A percentile compares a stretch with the other conserved stretches of the same genome.
These are phyloP conservation scores for Orgyia antiqua DNA, from an alignment of 2,888 invertebrate genomes.

Conservation along the genomic window DNA sequence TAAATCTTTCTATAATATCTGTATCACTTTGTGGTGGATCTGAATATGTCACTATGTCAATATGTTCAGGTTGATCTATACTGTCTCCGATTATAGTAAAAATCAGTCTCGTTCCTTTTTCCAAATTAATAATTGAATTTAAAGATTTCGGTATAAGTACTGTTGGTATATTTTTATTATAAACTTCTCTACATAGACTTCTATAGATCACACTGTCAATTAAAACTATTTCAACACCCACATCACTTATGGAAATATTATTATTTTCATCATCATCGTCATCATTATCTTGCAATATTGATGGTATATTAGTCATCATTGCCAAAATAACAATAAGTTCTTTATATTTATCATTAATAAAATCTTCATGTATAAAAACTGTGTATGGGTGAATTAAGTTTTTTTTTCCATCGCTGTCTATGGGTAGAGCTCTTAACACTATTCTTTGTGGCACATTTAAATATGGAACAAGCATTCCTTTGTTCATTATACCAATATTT, in stretches of 20 bases:
- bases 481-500: constrained; percentile 58
- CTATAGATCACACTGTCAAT: constrained; percentile 59
- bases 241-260: constrained; percentile 42
- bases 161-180: constrained; percentile 59
- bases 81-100: constrained; percentile 59
- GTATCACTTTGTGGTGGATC: constrained; percentile 46
- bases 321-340: constrained; percentile 49
- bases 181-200: constrained; percentile 60
- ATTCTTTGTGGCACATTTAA: constrained; percentile 44
- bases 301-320: constrained; percentile 57
- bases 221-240: constrained; percentile 66
- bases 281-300: constrained; percentile 38
- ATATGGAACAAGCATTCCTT: constrained; percentile 51
- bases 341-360: constrained; percentile 48
- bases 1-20: constrained; percentile 65
- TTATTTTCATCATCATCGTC: constrained; percentile 38
- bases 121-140: constrained; percentile 71
- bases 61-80: constrained; percentile 58
- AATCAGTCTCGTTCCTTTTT: constrained; percentile 76
- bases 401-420: constrained; percentile 66
- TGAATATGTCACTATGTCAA: constrained; percentile 71
- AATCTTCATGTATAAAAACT: constrained; percentile 65
- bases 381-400: constrained; percentile 66
- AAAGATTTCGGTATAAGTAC: constrained; percentile 76
- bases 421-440: constrained; percentile 56